Base-by-base conservation (phyloP, 2,113 vertebrate species). In the Psephotus haematonotus region DNA sequence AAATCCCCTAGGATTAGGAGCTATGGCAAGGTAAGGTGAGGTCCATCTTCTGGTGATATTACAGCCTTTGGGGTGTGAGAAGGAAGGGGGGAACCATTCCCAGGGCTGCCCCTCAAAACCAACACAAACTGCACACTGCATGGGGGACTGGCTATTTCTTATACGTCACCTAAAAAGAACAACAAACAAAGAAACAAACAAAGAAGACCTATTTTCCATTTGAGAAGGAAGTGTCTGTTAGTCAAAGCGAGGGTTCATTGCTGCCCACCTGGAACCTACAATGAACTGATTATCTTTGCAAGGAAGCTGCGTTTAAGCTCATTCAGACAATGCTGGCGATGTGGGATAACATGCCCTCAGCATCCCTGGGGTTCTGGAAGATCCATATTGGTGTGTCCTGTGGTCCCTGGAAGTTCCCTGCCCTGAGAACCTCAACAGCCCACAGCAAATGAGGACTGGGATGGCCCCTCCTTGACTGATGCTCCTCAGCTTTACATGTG, bases 341-440 rank as follows among this genome's bases (percentile, higher is more conserved):
- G 44, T 20, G 55, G 68, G 41, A 11, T 44, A 41, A 60, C 1
- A 4, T 17, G 10, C 11, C 33, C 41, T 37, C 4, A 2, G 55
- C 24, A 37, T 16, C 55, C 23, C 14, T 0, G 9, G 35, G 24
- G 43, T 33, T 1, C 1, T 11, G 14, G 8, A 19, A 62, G 17
- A 68, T 23, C n/a, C 3, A 0, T 16, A 25, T 23, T 1, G 1
- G 27, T n/a, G 52, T 0, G 2, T 22, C 7, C 1, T 22, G 29
- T 27, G 59, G 44, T 9, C 2, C 16, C 41, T 74, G 29, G 18
- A 33, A 49, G 10, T 64, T 60, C 28, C 7, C 18, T 52, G n/a
- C 28, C 50, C 31, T 35, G 57, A 35, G 13, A 25, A 3, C 9
- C 33, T 20, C 18, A 14, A 3, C 13, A 62, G 33, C 28, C 43